Conservation (phyloP, 2,113 vertebrate species). For the Phylloscopus whistleri region DNA sequence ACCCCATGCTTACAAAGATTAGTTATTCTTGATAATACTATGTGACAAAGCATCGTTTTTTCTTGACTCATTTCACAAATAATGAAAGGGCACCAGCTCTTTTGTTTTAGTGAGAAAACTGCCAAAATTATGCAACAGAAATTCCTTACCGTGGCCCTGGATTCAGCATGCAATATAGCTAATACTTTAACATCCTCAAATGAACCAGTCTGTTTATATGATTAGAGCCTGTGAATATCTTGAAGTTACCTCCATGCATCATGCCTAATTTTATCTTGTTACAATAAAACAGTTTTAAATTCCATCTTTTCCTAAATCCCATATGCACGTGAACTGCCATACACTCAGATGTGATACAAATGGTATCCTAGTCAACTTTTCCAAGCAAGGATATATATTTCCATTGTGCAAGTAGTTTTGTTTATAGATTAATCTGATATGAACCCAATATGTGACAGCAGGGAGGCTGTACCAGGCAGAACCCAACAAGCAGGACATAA, state of each 20-base stretch:
- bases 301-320: not conserved
- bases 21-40: not conserved
- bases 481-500: not conserved
- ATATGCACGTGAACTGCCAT: rapidly evolving
- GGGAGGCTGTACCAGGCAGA: not conserved
- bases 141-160: not conserved
- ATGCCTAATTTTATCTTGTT: not conserved
- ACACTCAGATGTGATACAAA: not conserved
- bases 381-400: not conserved
- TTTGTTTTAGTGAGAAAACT: not conserved
- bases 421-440: not conserved
- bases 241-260: not conserved
- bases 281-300: not conserved
- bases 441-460: not conserved
- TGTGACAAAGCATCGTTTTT: not conserved
- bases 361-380: not conserved
- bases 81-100: not conserved
- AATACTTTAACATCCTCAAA: not conserved
- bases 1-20: not conserved
- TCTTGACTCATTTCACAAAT: not conserved
- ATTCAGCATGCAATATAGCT: not conserved
- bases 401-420: not conserved
- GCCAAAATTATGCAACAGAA: not conserved
- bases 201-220: not conserved
- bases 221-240: not conserved